These are phyloP conservation scores for Arvicola amphibius DNA, from an alignment of 2,797 vertebrate genomes.

Conservation along the genomic window DNA sequence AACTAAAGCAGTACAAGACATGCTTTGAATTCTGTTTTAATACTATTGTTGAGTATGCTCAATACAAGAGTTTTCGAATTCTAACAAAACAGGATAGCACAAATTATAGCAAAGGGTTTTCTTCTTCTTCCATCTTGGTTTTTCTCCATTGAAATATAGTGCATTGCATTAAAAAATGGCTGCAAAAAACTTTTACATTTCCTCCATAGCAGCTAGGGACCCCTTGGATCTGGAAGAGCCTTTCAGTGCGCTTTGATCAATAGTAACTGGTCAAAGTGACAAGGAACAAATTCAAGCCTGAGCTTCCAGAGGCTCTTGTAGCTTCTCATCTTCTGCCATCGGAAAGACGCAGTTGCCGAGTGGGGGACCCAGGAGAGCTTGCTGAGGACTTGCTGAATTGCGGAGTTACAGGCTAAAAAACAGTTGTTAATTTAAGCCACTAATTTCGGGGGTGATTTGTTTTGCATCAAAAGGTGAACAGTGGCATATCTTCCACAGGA, in stretches of 20 bases:
- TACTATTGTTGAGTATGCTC: not conserved
- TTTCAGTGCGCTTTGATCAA: not conserved
- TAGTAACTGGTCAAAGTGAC: not conserved
- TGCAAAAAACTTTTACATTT: not conserved
- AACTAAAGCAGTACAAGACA: conserved; percentile 4
- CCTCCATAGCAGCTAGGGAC: not conserved
- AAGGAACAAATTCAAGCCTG: not conserved
- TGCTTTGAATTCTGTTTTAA: conserved; percentile 30
- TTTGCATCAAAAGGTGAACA: not conserved
- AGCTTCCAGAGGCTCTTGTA: not conserved
- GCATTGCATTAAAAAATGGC: not conserved
- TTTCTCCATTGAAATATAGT: not conserved
- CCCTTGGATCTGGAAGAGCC: not conserved
- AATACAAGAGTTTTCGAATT: not conserved
- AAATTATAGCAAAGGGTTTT: conserved; percentile 13
- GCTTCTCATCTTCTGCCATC: not conserved
- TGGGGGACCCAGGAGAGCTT: not conserved
- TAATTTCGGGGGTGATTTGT: not conserved
- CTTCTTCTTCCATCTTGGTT: not conserved
- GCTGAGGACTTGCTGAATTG: not conserved
- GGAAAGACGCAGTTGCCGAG: not conserved
- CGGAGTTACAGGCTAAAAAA: not conserved
- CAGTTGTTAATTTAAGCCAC: not conserved
- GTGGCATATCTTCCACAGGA: not conserved
- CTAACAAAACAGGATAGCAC: not conserved